phyloP scores from a whole-genome alignment of 1,140 invertebrate genomes.

The Brachionus asplanchnoidis region DNA sequence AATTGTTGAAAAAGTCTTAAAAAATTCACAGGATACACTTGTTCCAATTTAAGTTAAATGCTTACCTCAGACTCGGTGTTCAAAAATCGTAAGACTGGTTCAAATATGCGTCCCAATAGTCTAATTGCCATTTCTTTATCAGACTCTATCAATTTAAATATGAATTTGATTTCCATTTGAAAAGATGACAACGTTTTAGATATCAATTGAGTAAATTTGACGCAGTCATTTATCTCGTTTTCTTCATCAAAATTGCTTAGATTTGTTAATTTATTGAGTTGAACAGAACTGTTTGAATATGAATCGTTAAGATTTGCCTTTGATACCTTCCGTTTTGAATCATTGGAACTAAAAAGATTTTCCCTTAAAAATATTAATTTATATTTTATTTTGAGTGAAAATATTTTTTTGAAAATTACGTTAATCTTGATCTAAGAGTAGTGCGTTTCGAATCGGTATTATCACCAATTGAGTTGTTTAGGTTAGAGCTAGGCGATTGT shows the following conservation, averaged over 20 bases:
- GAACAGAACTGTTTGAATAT: constrained; percentile 17
- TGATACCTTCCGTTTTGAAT: neutral
- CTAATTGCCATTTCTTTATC: neutral
- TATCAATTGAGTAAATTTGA: neutral
- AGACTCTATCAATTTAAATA: constrained; percentile 4
- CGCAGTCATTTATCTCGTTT: neutral
- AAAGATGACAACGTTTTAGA: neutral
- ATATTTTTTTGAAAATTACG: neutral
- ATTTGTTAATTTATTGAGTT: neutral
- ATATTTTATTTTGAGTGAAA: no score
- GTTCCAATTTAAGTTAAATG: no score
- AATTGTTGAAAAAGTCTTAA: no score
- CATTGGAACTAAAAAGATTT: constrained; percentile 11
- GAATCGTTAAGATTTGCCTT: constrained; percentile 18
- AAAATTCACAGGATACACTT: no score
- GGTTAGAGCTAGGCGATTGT: neutral
- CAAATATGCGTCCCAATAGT: constrained; percentile 14
- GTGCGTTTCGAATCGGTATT: neutral
- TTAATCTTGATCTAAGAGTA: constrained; percentile 4
- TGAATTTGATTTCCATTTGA: constrained; percentile 19
- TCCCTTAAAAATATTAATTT: neutral
- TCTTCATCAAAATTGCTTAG: neutral
- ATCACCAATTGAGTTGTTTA: neutral
- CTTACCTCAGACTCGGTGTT: neutral
- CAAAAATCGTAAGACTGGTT: constrained; percentile 8